Evolutionary conservation across 1,140 invertebrate genomes (phyloP), one percentile per base, ranked within the genome.

Genomic region (Heliothis virescens): DNA sequence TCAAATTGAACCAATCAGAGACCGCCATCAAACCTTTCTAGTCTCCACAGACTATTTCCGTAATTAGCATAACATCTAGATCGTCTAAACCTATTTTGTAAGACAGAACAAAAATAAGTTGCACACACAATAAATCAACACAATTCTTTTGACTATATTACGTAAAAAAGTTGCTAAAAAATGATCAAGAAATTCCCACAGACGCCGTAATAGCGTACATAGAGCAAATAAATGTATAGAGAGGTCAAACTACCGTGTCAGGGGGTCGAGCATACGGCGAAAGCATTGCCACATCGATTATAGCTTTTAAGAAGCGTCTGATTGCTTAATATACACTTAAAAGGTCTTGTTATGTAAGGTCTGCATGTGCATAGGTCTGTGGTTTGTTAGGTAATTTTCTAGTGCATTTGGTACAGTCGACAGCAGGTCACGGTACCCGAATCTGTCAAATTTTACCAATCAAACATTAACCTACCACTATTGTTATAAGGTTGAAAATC

Each of bases 281-380:
- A 89, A 89, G 86, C 82, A 83, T 82, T 86, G 76, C 86, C 83
- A 87, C 75, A 82, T 72, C 80, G 81, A 86, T 84, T 85, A 86
- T 80, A 78, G 75, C 79, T 81, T 78, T 79, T 77, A 81, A 83
- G 88, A 87, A 82, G 86, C 80, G 74, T 80, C 81, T 59, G 52
- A 76, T 89, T 87, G 82, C 87, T 81, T 87, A 79, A 87, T 72
- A 65, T 50, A 60, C 79, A 83, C 79, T 76, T 82, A n/a, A 89
- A 87, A 89, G 85, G 88, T 88, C 81, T 21, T 21, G 73, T 90
- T 89, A 89, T 86, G 85, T 86, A 89, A 89, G 47, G 18, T 85
- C 75, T 86, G 81, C 84, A 85, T 79, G 79, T 87, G 78, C 84
- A 82, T 84, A 79, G 79, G 59, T 86, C 85, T 85, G 57, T 83